Percentiles rank a stretch among this genome's conserved stretches.
These are phyloP conservation scores for Pomatorhinus ruficollis DNA, from an alignment of 2,113 vertebrate genomes.

Conservation along the genomic window DNA sequence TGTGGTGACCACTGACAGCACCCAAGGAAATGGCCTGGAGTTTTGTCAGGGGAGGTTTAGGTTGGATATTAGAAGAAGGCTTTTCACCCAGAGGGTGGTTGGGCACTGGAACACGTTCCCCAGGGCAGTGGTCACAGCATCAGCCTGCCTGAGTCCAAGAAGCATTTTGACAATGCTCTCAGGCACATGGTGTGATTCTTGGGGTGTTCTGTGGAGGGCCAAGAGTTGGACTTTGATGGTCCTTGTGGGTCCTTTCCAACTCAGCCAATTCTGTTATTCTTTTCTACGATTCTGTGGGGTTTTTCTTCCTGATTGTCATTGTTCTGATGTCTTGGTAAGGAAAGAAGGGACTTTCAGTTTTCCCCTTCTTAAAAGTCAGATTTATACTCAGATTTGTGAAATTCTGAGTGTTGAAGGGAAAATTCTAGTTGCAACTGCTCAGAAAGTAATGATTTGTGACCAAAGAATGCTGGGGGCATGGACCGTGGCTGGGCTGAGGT, in stretches of 20 bases:
- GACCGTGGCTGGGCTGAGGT: not conserved
- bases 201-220: not conserved
- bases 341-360: not conserved
- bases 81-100: not conserved
- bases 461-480: not conserved
- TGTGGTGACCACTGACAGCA: not conserved
- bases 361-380: not conserved
- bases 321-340: not conserved
- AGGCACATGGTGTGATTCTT: not conserved
- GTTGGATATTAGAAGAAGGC: not conserved
- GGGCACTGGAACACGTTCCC: not conserved
- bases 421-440: not conserved
- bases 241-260: not conserved
- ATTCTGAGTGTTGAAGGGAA: not conserved
- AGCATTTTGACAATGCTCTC: not conserved
- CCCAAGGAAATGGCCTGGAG: not conserved
- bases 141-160: not conserved
- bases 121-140: not conserved
- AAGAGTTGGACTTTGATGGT: not conserved
- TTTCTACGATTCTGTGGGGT: not conserved
- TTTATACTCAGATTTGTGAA: not conserved
- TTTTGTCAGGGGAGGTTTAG: not conserved
- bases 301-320: not conserved
- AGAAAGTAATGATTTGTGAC: not conserved
- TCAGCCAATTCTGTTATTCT: not conserved